phyloP scores from a whole-genome alignment of 2,888 invertebrate species.

The Apodemia duryi region DNA sequence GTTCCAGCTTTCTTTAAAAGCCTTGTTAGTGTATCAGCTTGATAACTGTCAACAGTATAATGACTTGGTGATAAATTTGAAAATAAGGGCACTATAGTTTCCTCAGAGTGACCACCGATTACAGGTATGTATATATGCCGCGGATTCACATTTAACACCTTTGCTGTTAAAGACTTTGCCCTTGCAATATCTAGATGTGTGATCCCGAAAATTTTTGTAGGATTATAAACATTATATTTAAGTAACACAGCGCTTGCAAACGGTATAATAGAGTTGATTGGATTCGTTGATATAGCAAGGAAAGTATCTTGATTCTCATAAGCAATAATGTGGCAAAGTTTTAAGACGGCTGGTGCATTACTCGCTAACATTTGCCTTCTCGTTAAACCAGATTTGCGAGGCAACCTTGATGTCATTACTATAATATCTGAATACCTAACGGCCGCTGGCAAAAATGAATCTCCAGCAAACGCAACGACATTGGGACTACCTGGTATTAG shows the following conservation, averaged over 20 bases:
- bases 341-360: conserved; percentile 47
- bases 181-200: conserved; percentile 54
- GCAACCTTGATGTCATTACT: conserved; percentile 44
- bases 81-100: conserved; percentile 56
- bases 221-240: conserved; percentile 48
- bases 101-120: conserved; percentile 58
- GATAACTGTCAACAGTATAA: conserved; percentile 36
- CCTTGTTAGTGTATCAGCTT: conserved; percentile 49
- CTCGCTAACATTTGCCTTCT: conserved; percentile 48
- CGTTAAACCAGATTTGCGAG: conserved; percentile 41
- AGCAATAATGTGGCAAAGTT: conserved; percentile 45
- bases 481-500: conserved; percentile 46
- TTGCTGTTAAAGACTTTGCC: conserved; percentile 41
- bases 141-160: conserved; percentile 42
- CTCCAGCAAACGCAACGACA: conserved; percentile 39
- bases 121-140: conserved; percentile 46
- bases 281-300: conserved; percentile 53
- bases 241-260: conserved; percentile 48
- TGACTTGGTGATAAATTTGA: conserved; percentile 46
- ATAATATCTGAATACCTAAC: conserved; percentile 45
- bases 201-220: conserved; percentile 53
- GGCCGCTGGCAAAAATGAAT: conserved; percentile 38
- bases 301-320: conserved; percentile 48
- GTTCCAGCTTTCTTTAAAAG: conserved; percentile 49
- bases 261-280: conserved; percentile 54